Evolutionary conservation across 2,113 vertebrate genomes (phyloP).

Genomic region (Symphodus melops): DNA sequence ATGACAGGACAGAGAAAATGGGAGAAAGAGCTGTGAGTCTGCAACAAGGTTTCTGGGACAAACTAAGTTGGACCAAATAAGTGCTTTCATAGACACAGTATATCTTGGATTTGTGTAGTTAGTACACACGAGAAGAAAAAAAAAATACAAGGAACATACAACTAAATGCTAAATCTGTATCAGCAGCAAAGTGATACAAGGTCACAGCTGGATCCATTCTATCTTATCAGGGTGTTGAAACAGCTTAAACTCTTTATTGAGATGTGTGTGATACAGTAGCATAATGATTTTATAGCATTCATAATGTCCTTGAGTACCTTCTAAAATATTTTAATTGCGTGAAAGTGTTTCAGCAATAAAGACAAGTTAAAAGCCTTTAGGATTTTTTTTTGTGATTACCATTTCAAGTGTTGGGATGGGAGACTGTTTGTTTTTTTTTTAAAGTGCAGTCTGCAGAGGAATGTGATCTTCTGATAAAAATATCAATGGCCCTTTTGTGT

Average conservation of each 20-base stretch:
- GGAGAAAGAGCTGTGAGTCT: neutral
- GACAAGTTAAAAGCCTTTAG: neutral
- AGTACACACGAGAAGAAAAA: no score
- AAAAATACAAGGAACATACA: no score
- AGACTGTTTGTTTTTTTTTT: constrained; percentile 6
- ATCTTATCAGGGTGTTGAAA: neutral
- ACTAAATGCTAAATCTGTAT: neutral
- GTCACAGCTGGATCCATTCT: neutral
- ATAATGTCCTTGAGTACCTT: neutral
- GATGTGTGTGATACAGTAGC: neutral
- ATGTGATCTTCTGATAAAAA: constrained; percentile 17
- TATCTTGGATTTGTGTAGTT: no score
- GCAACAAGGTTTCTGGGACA: no score
- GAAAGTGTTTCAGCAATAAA: neutral
- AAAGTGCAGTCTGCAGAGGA: constrained; percentile 15
- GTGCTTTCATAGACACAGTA: no score
- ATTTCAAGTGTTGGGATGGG: constrained; percentile 21
- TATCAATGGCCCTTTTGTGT: constrained; percentile 13
- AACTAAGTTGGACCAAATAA: no score
- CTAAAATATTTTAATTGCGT: neutral
- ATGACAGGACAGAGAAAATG: constrained; percentile 40
- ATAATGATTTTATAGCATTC: neutral
- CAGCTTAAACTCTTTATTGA: neutral
- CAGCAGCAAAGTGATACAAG: constrained; percentile 4
- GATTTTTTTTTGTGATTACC: constrained; percentile 12